Evolutionary conservation across 2,797 vertebrate genomes (phyloP).

Genomic region (Macroramphosus scolopax): DNA sequence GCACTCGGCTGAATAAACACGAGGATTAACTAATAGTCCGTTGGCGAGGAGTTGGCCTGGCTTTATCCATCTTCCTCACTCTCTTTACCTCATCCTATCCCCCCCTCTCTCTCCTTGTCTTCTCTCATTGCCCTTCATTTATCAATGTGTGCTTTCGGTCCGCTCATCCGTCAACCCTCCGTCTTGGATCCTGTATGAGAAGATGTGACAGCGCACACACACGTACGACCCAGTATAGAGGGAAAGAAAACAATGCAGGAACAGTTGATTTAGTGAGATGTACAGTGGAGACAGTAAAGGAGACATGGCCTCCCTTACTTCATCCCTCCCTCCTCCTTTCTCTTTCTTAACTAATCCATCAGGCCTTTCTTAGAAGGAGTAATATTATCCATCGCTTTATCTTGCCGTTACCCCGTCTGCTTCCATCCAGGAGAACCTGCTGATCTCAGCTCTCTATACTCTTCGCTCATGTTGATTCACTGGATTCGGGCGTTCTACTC

Average conservation of each 20-base stretch:
- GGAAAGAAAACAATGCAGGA: too few species aligned
- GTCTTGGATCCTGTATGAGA: neutral
- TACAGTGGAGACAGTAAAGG: too few species aligned
- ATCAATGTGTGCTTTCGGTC: constrained; percentile 5
- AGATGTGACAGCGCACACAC: neutral
- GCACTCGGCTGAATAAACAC: constrained; percentile 74
- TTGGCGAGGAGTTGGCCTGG: constrained; percentile 52
- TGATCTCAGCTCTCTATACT: constrained; percentile 2
- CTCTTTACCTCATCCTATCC: constrained; percentile 3
- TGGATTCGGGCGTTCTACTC: neutral
- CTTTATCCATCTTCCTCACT: constrained; percentile 12
- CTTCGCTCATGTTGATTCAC: constrained; percentile 12
- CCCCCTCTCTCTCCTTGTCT: constrained; percentile 8
- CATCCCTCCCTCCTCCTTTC: constrained; percentile 8
- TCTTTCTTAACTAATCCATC: constrained; percentile 20
- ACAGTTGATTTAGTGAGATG: too few species aligned
- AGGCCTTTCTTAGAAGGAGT: constrained; percentile 22
- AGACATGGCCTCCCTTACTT: constrained; percentile 4
- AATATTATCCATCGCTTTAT: constrained; percentile 44
- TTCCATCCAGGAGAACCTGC: constrained; percentile 28
- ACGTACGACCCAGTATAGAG: too few species aligned
- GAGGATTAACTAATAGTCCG: constrained; percentile 73
- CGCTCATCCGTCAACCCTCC: neutral
- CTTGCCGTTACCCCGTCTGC: constrained; percentile 8
- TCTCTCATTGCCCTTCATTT: constrained; percentile 9